Base-by-base conservation (phyloP, 2,888 invertebrate genomes). In the Stomorhina lunata region DNA sequence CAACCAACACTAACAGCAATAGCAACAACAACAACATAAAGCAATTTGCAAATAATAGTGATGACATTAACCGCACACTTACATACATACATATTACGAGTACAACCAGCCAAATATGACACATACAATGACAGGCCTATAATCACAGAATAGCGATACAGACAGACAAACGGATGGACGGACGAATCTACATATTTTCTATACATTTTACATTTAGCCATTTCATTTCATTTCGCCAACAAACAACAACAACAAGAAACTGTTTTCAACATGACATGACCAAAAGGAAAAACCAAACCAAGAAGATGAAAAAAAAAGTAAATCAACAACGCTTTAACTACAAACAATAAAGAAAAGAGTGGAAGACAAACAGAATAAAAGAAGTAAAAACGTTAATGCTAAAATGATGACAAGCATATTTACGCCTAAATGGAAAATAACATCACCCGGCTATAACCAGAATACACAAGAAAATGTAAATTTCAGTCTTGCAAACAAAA, bases 381-480 rank as follows among this genome's bases (percentile, higher is more conserved):
- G 5, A 40, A n/a, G 34, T n/a, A 59, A 45, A 61, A 73, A 68
- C 32, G 43, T 69, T 80, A 77, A 81, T 66, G 77, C 65, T 61
- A 48, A 82, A 84, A 84, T 84, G 83, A 84, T 85, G 84, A 85
- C 84, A 85, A 71, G 61, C 76, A 79, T 79, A 77, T 81, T 84
- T 80, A 83, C 72, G 81, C 73, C 71, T 61, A 73, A 76, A 85
- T 84, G 86, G 85, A 85, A 88, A 88, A 88, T 88, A 59, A 57
- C 69, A 45, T 25, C 34, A 53, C 25, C 53, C 72, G 37, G n/a
- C n/a, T n/a, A n/a, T n/a, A n/a, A n/a, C n/a, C 22, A 63, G 63
- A 55, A 29, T 37, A 50, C 9, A 55, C 25, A 61, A 65, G 63
- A 61, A 55, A 63, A 69, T 53, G 32, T 2, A 71, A 65, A 66